Evolutionary conservation across 1,140 invertebrate genomes (phyloP), one percentile per base, ranked within the genome.

Genomic region (Andrena cerasifolii): DNA sequence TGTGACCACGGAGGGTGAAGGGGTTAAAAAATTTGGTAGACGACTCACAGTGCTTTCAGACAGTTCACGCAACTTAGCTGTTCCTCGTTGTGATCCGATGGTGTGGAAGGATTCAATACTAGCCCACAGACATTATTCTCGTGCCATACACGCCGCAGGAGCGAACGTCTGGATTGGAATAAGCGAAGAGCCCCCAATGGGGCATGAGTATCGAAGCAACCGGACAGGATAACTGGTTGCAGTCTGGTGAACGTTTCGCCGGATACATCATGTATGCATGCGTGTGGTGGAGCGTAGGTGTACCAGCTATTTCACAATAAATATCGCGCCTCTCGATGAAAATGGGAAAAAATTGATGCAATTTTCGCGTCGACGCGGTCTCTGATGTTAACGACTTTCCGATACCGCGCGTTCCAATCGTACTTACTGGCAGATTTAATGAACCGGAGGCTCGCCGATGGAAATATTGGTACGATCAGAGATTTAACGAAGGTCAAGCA

Each of bases 261-360:
- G 81, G 47, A 84, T 81, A 74, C 71, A 85, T 81, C 62, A 66
- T 26, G 28, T 14, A 51, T 45, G 6, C 28, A 31, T 16, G 8
- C 6, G 24, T 24, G 33, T 16, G 8, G 3, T 10, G 4, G 45
- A 18, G 49, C 28, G 26, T 53, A 21, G 47, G 21, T 47, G 43
- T 49, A 16, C 54, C 51, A 61, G 24, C 59, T 80, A 77, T 80
- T 84, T 65, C 66, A 24, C 82, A 77, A 84, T 83, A 83, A 83
- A 80, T 75, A 80, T 83, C 53, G 65, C 54, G 54, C 49, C 66
- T 79, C 66, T 45, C 66, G 26, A 62, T 51, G 36, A 83, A 75
- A 59, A 18, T 49, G 62, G 31, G n/a, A 59, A 72, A 65, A 72
- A 68, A 40, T 73, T 63, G 59, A 36, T 56, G 26, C 62, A 47